Evolutionary conservation across 37 sponge, comb jelly and placozoan species (phyloP), one percentile per base, ranked within the genome.

Genomic region (Aplysina aerophoba): DNA sequence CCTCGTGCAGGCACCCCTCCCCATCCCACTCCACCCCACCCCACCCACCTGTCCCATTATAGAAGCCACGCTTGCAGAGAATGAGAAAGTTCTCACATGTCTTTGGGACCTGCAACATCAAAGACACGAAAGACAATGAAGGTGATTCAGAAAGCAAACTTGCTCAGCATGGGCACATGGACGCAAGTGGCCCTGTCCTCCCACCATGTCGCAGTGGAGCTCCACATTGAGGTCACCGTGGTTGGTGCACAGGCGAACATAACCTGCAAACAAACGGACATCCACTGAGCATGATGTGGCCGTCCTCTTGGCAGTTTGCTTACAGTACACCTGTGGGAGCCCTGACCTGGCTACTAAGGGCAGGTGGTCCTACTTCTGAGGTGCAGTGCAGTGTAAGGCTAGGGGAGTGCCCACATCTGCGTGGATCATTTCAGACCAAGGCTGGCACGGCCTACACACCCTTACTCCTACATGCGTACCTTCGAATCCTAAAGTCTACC

Each of bases 221-320:
- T 98, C 99, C 34, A 98, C 19, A 81, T 98, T 98, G 38, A 98
- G 39, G 36, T 98, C 94, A 55, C 99, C 99, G 21, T 88, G 61
- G 40, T 86, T 86, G 2, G 96, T 96, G 28, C 86, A 87, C 55
- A 98, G 78, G 0, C 96, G 60, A 0, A 96, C 96, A 86, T 98
- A 98, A 22, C 93, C 89, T 92, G 71, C 13, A 44, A 8, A 44
- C 50, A 44, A 44, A 44, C 6, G 50, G 6, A 44, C 50, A 44
- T 11, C 3, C 50, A 8, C 6, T 3, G 8, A 44, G 50, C 50
- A 44, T 44, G n/a, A n/a, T n/a, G n/a, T n/a, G n/a, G n/a, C n/a
- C n/a, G n/a, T 31, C 14, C 54, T 37, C 71, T 16, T 16, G 15
- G 33, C 55, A 75, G 38, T 40, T 17, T 41, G 11, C 38, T 27